A percentile compares a stretch with the other conserved stretches of the same genome.
These are phyloP conservation scores for Xiphorhynchus elegans DNA, from an alignment of 2,113 vertebrate genomes.

Conservation along the genomic window DNA sequence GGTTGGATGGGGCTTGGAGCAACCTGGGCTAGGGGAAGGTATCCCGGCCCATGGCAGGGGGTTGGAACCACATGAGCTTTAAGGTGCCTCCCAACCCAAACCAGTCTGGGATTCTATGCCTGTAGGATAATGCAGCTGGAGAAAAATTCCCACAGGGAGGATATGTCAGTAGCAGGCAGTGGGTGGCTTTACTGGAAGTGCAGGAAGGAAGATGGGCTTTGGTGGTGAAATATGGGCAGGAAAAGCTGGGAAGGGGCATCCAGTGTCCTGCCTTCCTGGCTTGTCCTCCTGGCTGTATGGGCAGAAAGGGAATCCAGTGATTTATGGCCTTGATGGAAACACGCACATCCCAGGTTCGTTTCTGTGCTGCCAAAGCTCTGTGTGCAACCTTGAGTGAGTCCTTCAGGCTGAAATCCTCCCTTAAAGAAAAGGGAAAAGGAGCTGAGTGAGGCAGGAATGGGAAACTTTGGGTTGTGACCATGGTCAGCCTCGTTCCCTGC, in stretches of 20 bases:
- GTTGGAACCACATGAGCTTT: not conserved
- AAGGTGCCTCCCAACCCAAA: not conserved
- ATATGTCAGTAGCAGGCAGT: not conserved
- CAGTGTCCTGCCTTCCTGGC: not conserved
- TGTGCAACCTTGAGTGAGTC: not conserved
- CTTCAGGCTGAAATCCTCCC: not conserved
- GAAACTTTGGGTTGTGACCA: not conserved
- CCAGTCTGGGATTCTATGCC: not conserved
- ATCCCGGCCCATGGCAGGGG: not conserved
- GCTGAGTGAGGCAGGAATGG: not conserved
- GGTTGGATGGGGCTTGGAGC: not conserved
- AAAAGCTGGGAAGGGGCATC: not conserved
- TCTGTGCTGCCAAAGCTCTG: not conserved
- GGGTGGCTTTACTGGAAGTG: not conserved
- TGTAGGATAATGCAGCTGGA: not conserved
- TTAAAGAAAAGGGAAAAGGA: not conserved
- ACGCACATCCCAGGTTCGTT: accelerated
- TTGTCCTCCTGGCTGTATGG: not conserved
- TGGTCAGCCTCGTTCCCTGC: accelerated
- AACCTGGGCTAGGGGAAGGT: not conserved
- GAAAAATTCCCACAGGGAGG: not conserved
- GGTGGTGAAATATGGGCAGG: not conserved
- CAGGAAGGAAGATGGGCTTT: not conserved
- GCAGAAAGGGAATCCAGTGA: not conserved
- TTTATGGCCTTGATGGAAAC: not conserved